Percentiles rank a stretch among this genome's conserved stretches.
These are phyloP conservation scores for Pammene fasciana DNA, from an alignment of 2,888 invertebrate genomes.

Conservation along the genomic window DNA sequence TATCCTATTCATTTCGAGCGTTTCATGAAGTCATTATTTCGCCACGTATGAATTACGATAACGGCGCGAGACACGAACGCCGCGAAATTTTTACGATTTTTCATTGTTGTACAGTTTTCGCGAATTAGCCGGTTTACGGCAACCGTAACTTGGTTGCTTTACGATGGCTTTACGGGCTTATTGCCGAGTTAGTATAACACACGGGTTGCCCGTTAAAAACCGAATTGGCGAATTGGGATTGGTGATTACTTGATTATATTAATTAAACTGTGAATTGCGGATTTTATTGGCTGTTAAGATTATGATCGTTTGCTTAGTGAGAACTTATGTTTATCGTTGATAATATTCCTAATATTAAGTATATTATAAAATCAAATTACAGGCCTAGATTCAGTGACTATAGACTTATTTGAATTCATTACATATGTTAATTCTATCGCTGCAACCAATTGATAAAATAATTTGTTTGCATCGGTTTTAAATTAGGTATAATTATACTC, in stretches of 20 bases:
- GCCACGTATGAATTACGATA: constrained; percentile 38
- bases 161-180: constrained; percentile 21
- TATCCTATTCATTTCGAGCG: constrained; percentile 22
- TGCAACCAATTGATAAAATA: no score
- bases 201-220: constrained; percentile 31
- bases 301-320: constrained; percentile 49
- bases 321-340: background rate
- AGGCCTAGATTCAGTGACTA: no score
- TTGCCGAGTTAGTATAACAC: constrained; percentile 24
- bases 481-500: no score
- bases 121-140: constrained; percentile 55
- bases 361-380: no score
- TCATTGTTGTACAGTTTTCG: constrained; percentile 57
- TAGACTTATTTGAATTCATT: no score
- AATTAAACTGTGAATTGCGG: constrained; percentile 56
- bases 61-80: constrained; percentile 30
- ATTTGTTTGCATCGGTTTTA: no score
- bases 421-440: no score
- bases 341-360: no score
- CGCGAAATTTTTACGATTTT: constrained; percentile 65
- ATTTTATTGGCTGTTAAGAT: constrained; percentile 63
- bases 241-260: constrained; percentile 32
- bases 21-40: constrained; percentile 39
- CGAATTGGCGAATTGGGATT: constrained; percentile 29
- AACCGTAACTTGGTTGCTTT: constrained; percentile 46